Evolutionary conservation across 1,140 invertebrate species (phyloP).

Genomic region (Diachasma alloeum): DNA sequence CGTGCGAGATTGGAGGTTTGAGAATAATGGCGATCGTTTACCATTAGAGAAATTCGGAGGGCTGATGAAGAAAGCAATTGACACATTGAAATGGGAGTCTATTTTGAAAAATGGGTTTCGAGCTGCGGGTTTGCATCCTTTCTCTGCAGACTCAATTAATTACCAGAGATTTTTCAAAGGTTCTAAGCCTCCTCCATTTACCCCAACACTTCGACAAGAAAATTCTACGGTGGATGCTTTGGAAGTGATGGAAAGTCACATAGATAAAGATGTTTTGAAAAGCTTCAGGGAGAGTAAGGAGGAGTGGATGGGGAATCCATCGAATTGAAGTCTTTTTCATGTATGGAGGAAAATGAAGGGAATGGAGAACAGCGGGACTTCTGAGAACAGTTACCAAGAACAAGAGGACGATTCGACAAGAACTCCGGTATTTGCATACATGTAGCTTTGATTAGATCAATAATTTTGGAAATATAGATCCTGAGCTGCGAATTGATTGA

Average conservation of each 20-base stretch:
- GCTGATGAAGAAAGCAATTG: constrained; percentile 32
- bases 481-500: neutral
- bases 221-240: neutral
- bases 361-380: neutral
- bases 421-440: neutral
- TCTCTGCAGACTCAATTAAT: neutral
- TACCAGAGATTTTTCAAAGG: neutral
- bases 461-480: neutral
- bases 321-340: neutral
- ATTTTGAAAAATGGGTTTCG: too few relatives aligned
- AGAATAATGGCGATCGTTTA: constrained; percentile 25
- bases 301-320: neutral
- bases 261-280: neutral
- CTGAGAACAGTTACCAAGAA: neutral
- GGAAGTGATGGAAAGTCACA: neutral
- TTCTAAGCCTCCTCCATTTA: neutral
- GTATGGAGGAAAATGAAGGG: too few relatives aligned
- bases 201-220: neutral
- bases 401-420: neutral
- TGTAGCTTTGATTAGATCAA: neutral
- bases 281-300: neutral
- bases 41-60: neutral
- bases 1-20: neutral
- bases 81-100: neutral
- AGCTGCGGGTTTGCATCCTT: neutral